These are phyloP conservation scores for Plebejus melissa DNA, from an alignment of 2,888 invertebrate species.

Conservation along the genomic window DNA sequence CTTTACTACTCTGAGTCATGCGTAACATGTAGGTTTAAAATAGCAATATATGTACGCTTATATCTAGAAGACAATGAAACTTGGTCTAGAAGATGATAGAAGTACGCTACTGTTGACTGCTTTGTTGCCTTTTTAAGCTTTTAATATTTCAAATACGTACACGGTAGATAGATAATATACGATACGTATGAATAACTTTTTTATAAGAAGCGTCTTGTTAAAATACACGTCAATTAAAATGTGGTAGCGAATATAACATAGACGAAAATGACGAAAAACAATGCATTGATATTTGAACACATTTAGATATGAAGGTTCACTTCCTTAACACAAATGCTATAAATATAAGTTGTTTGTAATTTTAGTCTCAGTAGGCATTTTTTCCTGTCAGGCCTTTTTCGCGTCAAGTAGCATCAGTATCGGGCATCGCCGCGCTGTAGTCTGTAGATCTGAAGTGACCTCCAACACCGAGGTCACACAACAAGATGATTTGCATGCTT, in stretches of 20 bases:
- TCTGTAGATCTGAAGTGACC: background rate
- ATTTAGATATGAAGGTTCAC: no score
- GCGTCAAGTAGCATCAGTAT: background rate
- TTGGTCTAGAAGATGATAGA: background rate
- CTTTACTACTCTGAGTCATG: conserved; percentile 1
- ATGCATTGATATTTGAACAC: no score
- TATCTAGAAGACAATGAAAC: background rate
- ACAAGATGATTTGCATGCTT: background rate
- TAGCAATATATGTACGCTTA: background rate
- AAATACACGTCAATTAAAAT: no score
- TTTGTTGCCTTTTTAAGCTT: no score
- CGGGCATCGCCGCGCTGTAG: background rate
- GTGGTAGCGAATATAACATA: no score
- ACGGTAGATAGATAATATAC: no score
- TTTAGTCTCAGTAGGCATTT: background rate
- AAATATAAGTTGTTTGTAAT: no score
- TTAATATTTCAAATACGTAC: no score
- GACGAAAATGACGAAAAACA: no score
- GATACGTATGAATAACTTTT: no score
- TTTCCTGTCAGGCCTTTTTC: background rate
- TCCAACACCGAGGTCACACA: background rate
- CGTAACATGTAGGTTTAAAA: background rate
- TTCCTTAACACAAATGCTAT: no score
- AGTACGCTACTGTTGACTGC: background rate
- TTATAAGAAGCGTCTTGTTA: no score